Evolutionary conservation across 2,797 vertebrate genomes (phyloP).

Genomic region (Nyctibius grandis): DNA sequence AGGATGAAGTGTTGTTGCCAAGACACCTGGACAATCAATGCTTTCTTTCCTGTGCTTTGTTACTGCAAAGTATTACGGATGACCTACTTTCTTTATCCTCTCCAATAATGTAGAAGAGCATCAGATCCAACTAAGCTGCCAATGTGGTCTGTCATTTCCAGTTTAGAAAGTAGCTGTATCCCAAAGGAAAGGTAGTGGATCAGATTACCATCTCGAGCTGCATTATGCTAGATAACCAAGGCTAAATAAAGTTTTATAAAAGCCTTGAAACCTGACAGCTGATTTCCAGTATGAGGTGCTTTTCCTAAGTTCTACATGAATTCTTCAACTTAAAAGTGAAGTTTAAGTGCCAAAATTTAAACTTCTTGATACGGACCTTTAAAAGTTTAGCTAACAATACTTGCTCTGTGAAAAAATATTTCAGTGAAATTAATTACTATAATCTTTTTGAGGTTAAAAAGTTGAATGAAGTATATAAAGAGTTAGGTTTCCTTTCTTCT

Average conservation of each 20-base stretch:
- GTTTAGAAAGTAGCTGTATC: constrained; percentile 1
- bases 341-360: not conserved
- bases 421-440: not conserved
- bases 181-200: not conserved
- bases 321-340: not conserved
- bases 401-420: not conserved
- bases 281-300: not conserved
- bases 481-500: not conserved
- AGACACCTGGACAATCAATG: not conserved
- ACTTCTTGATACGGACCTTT: not conserved
- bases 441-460: not conserved
- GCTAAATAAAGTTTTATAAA: not conserved
- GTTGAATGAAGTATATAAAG: not conserved
- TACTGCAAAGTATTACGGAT: not conserved
- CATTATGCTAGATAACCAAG: not conserved
- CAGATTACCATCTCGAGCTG: constrained; percentile 13
- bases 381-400: not conserved
- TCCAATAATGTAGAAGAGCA: constrained; percentile 11
- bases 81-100: constrained; percentile 52
- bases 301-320: not conserved
- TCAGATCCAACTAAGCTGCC: constrained; percentile 41
- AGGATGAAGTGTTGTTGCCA: not conserved
- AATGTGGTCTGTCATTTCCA: not conserved
- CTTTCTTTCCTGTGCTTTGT: constrained; percentile 16
- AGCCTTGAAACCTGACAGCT: not conserved